Evolutionary conservation across 2,113 vertebrate genomes (phyloP), one percentile per base, ranked within the genome.

Genomic region (Prunella fulvescens): DNA sequence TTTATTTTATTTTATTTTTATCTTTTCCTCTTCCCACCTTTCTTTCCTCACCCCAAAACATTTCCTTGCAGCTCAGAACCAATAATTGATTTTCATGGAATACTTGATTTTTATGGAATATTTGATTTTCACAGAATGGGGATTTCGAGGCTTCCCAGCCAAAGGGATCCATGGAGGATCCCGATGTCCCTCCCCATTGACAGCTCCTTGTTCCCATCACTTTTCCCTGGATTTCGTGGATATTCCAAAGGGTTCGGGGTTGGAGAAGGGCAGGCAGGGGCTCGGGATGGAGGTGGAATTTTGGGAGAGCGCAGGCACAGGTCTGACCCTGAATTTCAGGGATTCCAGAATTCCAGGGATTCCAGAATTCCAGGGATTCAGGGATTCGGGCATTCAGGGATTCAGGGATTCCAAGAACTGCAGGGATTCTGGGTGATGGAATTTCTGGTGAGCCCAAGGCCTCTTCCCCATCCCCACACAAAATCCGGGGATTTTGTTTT

Each of bases 201-300:
- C 37, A 51, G 9, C 78, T 58, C 86, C 90, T 81, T 74, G 62
- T 50, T 19, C 19, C 7, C 5, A 4, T 53, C 80, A 39, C 42
- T 37, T 82, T 69, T 50, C 76, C 72, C 44, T 17, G 92, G 74
- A 45, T 81, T 74, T 44, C 5, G 31, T 5, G 51, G 91, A 56
- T 76, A 31, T 40, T 90, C 90, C 40, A 5, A 3, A 12, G 35
- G 62, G 45, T 64, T 91, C 1, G 73, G 58, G 40, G 73, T 37
- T 45, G 86, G 92, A 76, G 85, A 94, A 81, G 40, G 53, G 28
- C 93, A 81, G 86, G 61, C 87, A 96, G 83, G 83, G 91, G n/a
- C 22, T 70, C 4, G 47, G 77, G 80, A 35, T 64, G 8, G 78
- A 86, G 60, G 35, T 24, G 12, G 81, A 91, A 80, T 29, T 78